Percentiles rank a stretch among this genome's conserved stretches.
Evolutionary conservation across 2,888 invertebrate species (phyloP).

Genomic region (Notodonta dromedarius): DNA sequence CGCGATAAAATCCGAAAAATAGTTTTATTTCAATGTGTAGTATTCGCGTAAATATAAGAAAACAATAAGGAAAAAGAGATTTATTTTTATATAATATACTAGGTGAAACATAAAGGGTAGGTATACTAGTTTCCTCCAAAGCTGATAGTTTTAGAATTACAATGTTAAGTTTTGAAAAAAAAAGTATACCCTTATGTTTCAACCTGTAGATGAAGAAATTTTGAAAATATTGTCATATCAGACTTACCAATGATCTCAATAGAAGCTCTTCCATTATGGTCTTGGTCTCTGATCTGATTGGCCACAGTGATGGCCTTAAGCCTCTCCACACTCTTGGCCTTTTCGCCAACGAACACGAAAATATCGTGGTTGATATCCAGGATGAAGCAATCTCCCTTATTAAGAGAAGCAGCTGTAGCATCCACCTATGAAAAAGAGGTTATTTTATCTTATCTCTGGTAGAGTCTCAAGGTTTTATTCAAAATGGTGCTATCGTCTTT

Average conservation of each 20-base stretch:
- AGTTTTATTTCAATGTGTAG: too few species aligned
- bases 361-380: constrained; percentile 91
- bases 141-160: too few species aligned
- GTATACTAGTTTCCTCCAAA: too few species aligned
- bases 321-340: constrained; percentile 91
- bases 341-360: constrained; percentile 91
- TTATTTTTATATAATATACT: too few species aligned
- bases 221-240: neutral
- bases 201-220: too few species aligned
- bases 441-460: constrained; percentile 5
- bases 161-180: too few species aligned
- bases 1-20: too few species aligned
- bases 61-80: too few species aligned
- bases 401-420: constrained; percentile 89
- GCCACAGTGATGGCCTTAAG: constrained; percentile 94
- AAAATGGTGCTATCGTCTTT: neutral
- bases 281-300: constrained; percentile 93
- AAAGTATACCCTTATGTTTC: too few species aligned
- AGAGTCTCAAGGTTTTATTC: neutral
- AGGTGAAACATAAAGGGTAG: too few species aligned
- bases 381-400: constrained; percentile 96
- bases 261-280: constrained; percentile 91
- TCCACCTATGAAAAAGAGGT: constrained; percentile 75
- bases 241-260: constrained; percentile 90
- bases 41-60: too few species aligned